These are phyloP conservation scores for Cacajao melanocephalus DNA, from an alignment of 2,797 vertebrate genomes.

Conservation along the genomic window DNA sequence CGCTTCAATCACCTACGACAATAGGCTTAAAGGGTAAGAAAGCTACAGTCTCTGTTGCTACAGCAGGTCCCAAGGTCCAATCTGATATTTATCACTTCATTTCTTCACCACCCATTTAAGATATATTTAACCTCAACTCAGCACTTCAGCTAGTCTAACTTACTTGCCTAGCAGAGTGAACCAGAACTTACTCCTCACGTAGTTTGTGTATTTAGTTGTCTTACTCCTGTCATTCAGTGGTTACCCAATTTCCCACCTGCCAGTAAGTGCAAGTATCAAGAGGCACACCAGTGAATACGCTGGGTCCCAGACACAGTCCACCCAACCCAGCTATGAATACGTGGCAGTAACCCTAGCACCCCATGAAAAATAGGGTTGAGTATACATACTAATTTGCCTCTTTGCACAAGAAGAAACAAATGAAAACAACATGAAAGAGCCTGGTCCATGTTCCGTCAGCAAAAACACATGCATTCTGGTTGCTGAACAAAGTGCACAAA, in stretches of 20 bases:
- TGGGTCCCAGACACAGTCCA: background rate
- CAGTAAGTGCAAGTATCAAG: background rate
- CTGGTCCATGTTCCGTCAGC: background rate
- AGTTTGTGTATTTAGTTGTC: background rate
- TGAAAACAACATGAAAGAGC: background rate
- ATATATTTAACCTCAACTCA: background rate
- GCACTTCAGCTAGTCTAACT: too few relatives aligned
- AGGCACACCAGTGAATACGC: background rate
- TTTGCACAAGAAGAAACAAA: background rate
- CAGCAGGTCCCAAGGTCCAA: background rate
- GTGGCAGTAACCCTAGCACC: background rate
- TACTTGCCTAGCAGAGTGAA: background rate
- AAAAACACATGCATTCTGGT: background rate
- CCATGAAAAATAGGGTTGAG: background rate
- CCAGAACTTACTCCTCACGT: background rate
- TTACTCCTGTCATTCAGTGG: too few relatives aligned
- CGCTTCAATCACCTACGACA: background rate
- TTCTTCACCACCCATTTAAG: background rate
- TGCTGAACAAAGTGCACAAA: background rate
- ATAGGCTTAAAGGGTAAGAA: background rate
- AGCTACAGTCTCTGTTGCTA: too few relatives aligned
- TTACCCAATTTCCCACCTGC: background rate
- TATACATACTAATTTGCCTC: background rate
- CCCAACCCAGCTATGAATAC: background rate
- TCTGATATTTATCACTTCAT: background rate